Evolutionary conservation across 2,797 vertebrate species (phyloP).

Genomic region (Hafferia zeledoni): DNA sequence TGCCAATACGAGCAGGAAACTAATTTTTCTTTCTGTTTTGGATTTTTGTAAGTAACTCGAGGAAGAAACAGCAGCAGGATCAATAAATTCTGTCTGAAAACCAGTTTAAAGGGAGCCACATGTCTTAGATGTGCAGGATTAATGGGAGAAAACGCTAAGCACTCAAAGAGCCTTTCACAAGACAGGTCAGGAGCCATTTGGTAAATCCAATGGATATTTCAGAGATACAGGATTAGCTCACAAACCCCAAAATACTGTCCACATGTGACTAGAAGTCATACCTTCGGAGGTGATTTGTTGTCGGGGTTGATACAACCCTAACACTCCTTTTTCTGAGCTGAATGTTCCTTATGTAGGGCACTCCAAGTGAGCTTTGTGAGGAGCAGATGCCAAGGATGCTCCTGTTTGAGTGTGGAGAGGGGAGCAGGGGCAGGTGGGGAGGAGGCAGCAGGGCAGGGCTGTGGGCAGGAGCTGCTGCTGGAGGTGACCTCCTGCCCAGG

Average conservation of each 20-base stretch:
- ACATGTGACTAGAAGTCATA: rapidly evolving
- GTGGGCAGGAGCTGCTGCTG: not conserved
- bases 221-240: not conserved
- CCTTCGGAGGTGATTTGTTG: no score
- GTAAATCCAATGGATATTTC: not conserved
- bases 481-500: not conserved
- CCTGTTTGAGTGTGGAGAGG: rapidly evolving
- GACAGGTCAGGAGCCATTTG: not conserved
- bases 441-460: rapidly evolving
- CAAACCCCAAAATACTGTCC: not conserved
- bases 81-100: not conserved
- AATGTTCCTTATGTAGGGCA: not conserved
- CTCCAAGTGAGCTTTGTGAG: rapidly evolving
- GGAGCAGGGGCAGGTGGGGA: not conserved
- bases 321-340: no score
- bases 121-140: not conserved
- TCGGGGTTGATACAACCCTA: rapidly evolving
- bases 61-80: not conserved
- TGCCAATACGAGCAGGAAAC: not conserved
- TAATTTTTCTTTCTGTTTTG: not conserved
- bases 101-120: not conserved
- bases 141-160: rapidly evolving
- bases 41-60: slow-evolving; percentile 17
- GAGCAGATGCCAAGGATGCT: not conserved
- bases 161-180: not conserved